Evolutionary conservation across 2,888 invertebrate species (phyloP), one percentile per base, ranked within the genome.

Genomic region (Apoderus coryli): DNA sequence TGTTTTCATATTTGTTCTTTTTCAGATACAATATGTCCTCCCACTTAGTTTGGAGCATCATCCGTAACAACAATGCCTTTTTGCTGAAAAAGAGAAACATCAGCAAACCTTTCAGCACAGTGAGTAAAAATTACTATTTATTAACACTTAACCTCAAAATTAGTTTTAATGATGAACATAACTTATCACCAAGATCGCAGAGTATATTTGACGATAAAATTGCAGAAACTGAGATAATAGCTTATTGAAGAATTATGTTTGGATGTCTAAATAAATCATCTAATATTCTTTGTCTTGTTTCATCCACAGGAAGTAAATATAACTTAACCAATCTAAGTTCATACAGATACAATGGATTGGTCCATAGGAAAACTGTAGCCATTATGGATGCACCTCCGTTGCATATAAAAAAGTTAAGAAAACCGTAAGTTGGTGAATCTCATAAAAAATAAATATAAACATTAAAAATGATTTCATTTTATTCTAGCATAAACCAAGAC

Each of bases 321-420:
- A 96, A 96, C 63, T 69, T 96, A 61, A 82, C 80, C 53, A 88
- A 86, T 63, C 67, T 85, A 47, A 89, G 82, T 63, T 86, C 90
- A 29, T 90, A 76, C 68, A 78, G 89, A 47, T 93, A 88, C 70
- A 93, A 85, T 61, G 96, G 96, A 29, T 60, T 95, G 47, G 74
- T 95, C 46, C 90, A 93, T 60, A 80, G 76, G 56, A 89, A 89
- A 60, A 79, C 85, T 24, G 69, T 96, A 45, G 88, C 88, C 47
- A 70, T 96, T 54, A 71, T 77, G 15, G 78, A 80, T 48, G 77
- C 82, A 39, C 70, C 82, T 31, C 85, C 33, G 75, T 93, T 37
- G 77, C 88, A 14, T 78, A 78, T 60, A 90, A 85, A 61, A 89
- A 82, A 54, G 63, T 68, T 22, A 72, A 67, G 43, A 61, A 66